phyloP scores from a whole-genome alignment of 92 coral and sea anemone species.

The Zoanthus gigantus region DNA sequence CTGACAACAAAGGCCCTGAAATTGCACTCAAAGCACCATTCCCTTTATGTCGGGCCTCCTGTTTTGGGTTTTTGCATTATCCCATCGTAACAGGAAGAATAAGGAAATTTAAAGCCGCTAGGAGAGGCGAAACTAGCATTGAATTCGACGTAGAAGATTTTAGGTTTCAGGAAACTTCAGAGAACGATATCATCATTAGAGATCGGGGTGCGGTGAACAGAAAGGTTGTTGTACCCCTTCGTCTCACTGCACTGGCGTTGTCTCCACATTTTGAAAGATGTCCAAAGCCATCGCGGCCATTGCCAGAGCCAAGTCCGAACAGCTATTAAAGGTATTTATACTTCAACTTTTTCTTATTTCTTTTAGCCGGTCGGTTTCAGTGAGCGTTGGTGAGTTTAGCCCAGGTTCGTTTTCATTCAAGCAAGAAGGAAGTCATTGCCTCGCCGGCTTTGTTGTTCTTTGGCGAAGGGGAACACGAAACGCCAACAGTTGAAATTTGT shows the following conservation, averaged over 20 bases:
- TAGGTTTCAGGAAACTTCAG: conserved; percentile 41
- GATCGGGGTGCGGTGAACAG: conserved; percentile 94
- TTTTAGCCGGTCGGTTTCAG: not conserved
- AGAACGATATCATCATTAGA: conserved; percentile 59
- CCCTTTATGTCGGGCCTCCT: conserved; percentile 87
- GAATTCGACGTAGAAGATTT: conserved; percentile 27
- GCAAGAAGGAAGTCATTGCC: conserved; percentile 68
- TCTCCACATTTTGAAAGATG: conserved; percentile 80
- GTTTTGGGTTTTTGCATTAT: conserved; percentile 66
- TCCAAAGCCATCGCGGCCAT: conserved; percentile 97
- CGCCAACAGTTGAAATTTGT: conserved; percentile 57
- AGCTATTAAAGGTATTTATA: conserved; percentile 84
- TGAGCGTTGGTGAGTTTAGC: conserved; percentile 20
- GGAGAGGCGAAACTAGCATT: conserved; percentile 18
- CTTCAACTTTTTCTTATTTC: not conserved
- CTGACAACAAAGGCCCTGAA: conserved; percentile 95
- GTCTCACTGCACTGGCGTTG: conserved; percentile 85
- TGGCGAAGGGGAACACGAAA: conserved; percentile 79
- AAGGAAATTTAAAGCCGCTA: conserved; percentile 24
- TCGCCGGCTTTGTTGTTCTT: conserved; percentile 95
- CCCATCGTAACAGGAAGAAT: conserved; percentile 43
- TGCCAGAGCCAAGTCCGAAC: conserved; percentile 93
- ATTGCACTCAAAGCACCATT: conserved; percentile 71
- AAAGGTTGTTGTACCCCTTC: conserved; percentile 92
- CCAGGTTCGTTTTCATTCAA: conserved; percentile 42